Conservation (phyloP, 64 coral and sea anemone species). For the Montipora sp. region DNA sequence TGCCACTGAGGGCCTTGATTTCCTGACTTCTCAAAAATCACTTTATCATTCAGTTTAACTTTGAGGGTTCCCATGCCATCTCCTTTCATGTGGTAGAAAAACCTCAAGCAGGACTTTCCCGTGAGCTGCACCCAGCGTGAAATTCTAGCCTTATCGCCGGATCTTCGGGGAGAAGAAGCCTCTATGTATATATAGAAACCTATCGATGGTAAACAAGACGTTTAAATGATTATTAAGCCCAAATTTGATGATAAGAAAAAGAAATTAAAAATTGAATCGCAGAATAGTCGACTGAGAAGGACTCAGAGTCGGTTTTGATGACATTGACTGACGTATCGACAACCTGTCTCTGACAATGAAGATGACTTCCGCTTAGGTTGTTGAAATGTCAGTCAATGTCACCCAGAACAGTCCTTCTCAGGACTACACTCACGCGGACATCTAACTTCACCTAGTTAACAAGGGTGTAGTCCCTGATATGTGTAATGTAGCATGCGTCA, state of each 20-base stretch:
- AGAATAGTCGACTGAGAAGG: too few relatives aligned
- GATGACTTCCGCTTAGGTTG: too few relatives aligned
- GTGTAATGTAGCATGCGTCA: too few relatives aligned
- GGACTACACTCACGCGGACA: too few relatives aligned
- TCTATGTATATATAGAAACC: conserved; percentile 52
- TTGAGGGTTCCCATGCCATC: conserved; percentile 9
- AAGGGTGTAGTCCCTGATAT: too few relatives aligned
- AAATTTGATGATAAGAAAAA: not conserved
- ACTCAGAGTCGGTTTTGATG: too few relatives aligned
- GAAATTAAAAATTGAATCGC: not conserved
- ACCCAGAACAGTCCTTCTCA: too few relatives aligned
- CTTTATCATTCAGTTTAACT: conserved; percentile 13
- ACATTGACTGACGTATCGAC: too few relatives aligned
- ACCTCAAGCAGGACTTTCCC: conserved; percentile 36
- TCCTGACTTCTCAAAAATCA: conserved; percentile 36
- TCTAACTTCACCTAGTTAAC: too few relatives aligned
- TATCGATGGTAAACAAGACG: not conserved
- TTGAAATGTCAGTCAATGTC: too few relatives aligned
- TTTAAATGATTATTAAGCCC: not conserved
- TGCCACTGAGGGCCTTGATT: conserved; percentile 45
- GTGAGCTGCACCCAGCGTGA: conserved; percentile 5
- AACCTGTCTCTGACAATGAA: too few relatives aligned
- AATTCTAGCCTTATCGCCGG: conserved; percentile 29
- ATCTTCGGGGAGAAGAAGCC: conserved; percentile 1
- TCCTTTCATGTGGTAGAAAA: conserved; percentile 72